Evolutionary conservation across 2,888 invertebrate species (phyloP).

Genomic region (Crematogaster levior): DNA sequence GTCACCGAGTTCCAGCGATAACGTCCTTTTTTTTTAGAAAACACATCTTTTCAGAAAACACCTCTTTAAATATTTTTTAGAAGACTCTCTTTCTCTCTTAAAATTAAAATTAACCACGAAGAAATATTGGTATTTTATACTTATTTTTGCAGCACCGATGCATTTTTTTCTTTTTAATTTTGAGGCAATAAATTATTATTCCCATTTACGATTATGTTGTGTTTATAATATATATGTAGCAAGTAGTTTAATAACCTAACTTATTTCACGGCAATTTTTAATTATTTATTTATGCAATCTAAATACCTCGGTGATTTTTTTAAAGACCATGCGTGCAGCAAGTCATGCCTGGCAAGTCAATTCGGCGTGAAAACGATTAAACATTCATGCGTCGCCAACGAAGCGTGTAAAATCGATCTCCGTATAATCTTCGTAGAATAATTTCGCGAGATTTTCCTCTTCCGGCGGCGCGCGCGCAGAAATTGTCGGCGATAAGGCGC

Average conservation of each 20-base stretch:
- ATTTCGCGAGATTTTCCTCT: conserved; percentile 48
- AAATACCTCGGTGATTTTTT: neutral
- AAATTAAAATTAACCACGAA: neutral
- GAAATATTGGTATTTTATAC: neutral
- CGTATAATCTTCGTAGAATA: conserved; percentile 38
- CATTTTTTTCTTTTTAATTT: neutral
- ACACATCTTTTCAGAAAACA: too few species aligned
- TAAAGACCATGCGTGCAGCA: neutral
- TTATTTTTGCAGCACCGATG: neutral
- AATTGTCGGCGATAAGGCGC: conserved; percentile 52
- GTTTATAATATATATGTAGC: neutral
- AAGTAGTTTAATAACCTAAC: neutral
- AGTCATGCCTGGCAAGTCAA: neutral
- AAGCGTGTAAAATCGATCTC: conserved; percentile 29
- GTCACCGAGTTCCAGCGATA: neutral
- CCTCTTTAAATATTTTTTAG: too few species aligned
- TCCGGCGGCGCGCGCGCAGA: conserved; percentile 33
- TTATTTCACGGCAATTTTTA: neutral
- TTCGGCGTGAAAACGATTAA: conserved; percentile 3
- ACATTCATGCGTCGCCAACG: conserved; percentile 20
- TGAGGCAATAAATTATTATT: neutral
- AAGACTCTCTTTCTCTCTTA: too few species aligned
- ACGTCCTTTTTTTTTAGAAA: neutral
- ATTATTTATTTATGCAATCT: neutral
- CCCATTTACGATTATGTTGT: neutral